Evolutionary conservation across 2,888 invertebrate genomes (phyloP).

Genomic region (Pollenia amentaria): DNA sequence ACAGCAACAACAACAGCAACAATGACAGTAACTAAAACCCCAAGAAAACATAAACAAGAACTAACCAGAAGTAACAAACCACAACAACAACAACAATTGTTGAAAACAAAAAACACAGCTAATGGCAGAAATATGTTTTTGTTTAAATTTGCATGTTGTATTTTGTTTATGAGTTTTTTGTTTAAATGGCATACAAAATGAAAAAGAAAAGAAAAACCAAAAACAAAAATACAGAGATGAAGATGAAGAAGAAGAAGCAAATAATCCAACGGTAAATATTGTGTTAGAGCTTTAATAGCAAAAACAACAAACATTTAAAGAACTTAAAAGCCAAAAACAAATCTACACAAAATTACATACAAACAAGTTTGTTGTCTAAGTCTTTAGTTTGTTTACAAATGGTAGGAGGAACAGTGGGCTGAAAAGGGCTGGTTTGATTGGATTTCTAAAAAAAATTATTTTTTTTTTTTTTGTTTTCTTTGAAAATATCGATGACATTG

Average conservation of each 20-base stretch:
- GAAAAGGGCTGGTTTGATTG: background rate
- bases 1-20: conserved; percentile 51
- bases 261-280: conserved; percentile 63
- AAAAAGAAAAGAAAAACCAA: conserved; percentile 1
- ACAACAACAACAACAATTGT: conserved; percentile 30
- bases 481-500: background rate
- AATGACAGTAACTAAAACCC: background rate
- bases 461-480: background rate
- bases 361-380: conserved; percentile 56
- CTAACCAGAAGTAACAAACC: conserved; percentile 49
- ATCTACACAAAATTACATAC: conserved; percentile 5
- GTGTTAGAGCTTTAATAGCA: conserved; percentile 42
- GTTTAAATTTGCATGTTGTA: conserved; percentile 70
- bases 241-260: conserved; percentile 13
- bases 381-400: conserved; percentile 40
- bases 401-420: conserved; percentile 26
- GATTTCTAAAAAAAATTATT: background rate
- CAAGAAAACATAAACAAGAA: conserved; percentile 46
- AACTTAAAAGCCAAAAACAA: conserved; percentile 34
- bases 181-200: conserved; percentile 6
- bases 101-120: conserved; percentile 42
- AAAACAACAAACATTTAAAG: conserved; percentile 32
- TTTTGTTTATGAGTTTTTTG: conserved; percentile 52
- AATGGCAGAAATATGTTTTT: conserved; percentile 73
- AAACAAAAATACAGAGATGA: background rate